Evolutionary conservation across 2,797 vertebrate genomes (phyloP).

Genomic region (Dromococcyx pavoninus): DNA sequence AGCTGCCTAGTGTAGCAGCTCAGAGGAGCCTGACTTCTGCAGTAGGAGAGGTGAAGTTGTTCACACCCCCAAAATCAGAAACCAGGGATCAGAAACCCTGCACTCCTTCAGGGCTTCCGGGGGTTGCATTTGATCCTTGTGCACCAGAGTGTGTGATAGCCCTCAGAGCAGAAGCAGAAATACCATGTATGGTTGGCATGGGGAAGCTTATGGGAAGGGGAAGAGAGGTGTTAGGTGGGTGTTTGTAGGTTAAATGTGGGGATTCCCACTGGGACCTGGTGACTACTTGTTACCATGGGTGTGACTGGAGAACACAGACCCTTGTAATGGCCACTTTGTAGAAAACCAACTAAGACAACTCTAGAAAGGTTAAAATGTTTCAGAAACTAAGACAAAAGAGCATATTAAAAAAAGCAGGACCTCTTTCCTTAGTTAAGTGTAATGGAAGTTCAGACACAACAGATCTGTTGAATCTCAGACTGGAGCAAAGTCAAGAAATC

Average conservation of each 20-base stretch:
- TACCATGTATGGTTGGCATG: fast-evolving
- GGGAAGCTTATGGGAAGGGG: background rate
- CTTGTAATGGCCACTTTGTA: background rate
- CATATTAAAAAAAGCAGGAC: background rate
- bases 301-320: background rate
- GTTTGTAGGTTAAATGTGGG: background rate
- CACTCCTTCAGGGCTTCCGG: background rate
- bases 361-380: background rate
- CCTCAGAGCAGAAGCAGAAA: background rate
- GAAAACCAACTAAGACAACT: background rate
- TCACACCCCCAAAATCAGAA: background rate
- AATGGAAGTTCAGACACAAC: background rate
- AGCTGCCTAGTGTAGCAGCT: background rate
- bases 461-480: background rate
- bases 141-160: background rate
- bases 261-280: background rate
- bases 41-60: background rate
- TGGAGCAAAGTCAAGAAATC: background rate
- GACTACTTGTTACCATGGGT: background rate
- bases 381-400: background rate
- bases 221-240: background rate
- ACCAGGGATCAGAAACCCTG: background rate
- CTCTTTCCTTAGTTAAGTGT: background rate
- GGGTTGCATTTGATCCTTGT: background rate
- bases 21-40: fast-evolving